These are phyloP conservation scores for Leptopilina syphax DNA, from an alignment of 2,888 invertebrate species.

Conservation along the genomic window DNA sequence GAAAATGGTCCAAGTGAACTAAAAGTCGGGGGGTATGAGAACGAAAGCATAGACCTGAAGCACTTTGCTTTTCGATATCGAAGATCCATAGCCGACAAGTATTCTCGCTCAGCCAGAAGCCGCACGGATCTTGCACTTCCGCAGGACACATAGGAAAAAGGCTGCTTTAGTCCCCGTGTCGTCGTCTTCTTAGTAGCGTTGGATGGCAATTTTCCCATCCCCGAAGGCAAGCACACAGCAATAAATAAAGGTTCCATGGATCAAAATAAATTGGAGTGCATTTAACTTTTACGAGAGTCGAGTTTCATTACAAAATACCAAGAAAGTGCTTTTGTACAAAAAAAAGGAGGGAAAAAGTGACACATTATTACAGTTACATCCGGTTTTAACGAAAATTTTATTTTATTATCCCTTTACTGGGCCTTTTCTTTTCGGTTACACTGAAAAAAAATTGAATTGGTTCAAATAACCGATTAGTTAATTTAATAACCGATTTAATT, in stretches of 20 bases:
- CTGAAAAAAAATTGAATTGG: no score
- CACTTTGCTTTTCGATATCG: conserved; percentile 46
- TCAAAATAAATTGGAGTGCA: conserved; percentile 33
- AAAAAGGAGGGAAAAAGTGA: background rate
- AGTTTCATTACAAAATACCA: conserved; percentile 32
- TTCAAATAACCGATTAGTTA: no score
- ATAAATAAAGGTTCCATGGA: conserved; percentile 27
- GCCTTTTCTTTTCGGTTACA: no score
- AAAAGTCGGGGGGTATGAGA: conserved; percentile 32
- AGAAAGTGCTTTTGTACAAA: background rate
- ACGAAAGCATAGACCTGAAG: conserved; percentile 36
- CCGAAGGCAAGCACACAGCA: conserved; percentile 12
- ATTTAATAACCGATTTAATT: no score
- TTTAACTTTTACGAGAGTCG: conserved; percentile 26
- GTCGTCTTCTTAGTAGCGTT: no score
- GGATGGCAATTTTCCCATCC: conserved; percentile 30
- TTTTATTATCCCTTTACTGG: no score
- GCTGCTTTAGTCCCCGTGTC: background rate
- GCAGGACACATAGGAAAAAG: conserved; percentile 44
- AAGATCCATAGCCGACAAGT: conserved; percentile 48
- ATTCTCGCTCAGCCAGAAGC: conserved; percentile 44
- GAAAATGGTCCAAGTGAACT: conserved; percentile 39
- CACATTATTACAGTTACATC: background rate
- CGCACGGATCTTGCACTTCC: conserved; percentile 41
- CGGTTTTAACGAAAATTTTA: background rate